Base-by-base conservation (phyloP, 2,888 invertebrate genomes). In the Eucera pruinosa region DNA sequence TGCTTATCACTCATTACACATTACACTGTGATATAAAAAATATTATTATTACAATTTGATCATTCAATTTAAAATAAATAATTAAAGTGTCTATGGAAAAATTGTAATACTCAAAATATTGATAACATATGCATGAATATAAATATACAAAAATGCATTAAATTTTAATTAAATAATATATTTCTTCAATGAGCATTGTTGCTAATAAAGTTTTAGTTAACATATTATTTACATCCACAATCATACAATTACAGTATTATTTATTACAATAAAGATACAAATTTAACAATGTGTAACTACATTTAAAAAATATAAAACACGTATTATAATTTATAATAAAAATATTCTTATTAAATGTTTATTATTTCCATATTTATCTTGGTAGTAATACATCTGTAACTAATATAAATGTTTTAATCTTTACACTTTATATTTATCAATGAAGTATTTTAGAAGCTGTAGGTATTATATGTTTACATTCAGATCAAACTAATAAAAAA, bases 1-100 rank as follows among this genome's bases (percentile, higher is more conserved):
- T 92, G 91, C 86, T 92, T 92, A 89, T 92, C 92, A 89, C 90
- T 91, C 92, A 92, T 92, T 89, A 91, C 92, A 92, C 88, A 88
- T 91, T 86, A 91, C 86, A 89, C 92, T 92, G 86, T n/a, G 90
- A 2, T 18, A 20, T 48, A 6, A 64, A 9, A 36, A 50, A 58
- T 33, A 20, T 54, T 27, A 45, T 33, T 11, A 58, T 15, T 18
- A n/a, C 4, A 18, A 3, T 3, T 43, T 6, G 41, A 33, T 33
- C 3, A 33, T 7, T n/a, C n/a, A n/a, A n/a, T n/a, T n/a, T n/a
- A n/a, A n/a, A n/a, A n/a, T n/a, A n/a, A n/a, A n/a, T n/a, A n/a
- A n/a, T n/a, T n/a, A n/a, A n/a, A n/a, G n/a, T n/a, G n/a, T n/a
- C n/a, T n/a, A n/a, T n/a, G n/a, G n/a, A n/a, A n/a, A n/a, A n/a